These are phyloP conservation scores for Lomographa bimaculata DNA, from an alignment of 2,888 invertebrate species.

Conservation along the genomic window DNA sequence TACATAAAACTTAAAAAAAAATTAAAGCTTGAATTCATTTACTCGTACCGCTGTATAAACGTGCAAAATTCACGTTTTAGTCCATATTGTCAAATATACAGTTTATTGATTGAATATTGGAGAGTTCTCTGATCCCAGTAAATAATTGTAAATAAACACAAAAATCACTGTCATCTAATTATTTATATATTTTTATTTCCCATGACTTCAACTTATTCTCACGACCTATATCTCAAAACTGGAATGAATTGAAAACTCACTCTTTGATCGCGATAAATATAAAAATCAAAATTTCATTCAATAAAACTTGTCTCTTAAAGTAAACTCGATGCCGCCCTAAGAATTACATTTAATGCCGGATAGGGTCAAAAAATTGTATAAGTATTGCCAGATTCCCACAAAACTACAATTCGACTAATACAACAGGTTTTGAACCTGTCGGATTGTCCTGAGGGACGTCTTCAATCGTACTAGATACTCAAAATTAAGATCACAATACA, in stretches of 20 bases:
- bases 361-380: slow-evolving; percentile 52
- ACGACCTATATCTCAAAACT: slow-evolving; percentile 44
- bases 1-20: no score
- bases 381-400: slow-evolving; percentile 51
- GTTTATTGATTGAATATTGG: no score
- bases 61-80: no score
- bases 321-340: slow-evolving; percentile 39
- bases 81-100: no score
- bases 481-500: slow-evolving; percentile 31
- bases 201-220: slow-evolving; percentile 36
- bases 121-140: no score
- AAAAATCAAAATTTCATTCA: slow-evolving; percentile 37
- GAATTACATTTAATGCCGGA: slow-evolving; percentile 32
- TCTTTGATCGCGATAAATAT: slow-evolving; percentile 17
- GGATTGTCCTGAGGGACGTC: slow-evolving; percentile 35
- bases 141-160: no score
- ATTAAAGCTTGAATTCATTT: no score
- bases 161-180: no score
- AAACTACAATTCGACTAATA: slow-evolving; percentile 30
- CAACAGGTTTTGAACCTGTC: slow-evolving; percentile 53
- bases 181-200: no score
- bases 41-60: no score
- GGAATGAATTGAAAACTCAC: slow-evolving; percentile 30
- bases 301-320: slow-evolving; percentile 46
- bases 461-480: slow-evolving; percentile 44